These are phyloP conservation scores for Myiotriccus ornatus DNA, from an alignment of 2,797 vertebrate genomes.

Conservation along the genomic window DNA sequence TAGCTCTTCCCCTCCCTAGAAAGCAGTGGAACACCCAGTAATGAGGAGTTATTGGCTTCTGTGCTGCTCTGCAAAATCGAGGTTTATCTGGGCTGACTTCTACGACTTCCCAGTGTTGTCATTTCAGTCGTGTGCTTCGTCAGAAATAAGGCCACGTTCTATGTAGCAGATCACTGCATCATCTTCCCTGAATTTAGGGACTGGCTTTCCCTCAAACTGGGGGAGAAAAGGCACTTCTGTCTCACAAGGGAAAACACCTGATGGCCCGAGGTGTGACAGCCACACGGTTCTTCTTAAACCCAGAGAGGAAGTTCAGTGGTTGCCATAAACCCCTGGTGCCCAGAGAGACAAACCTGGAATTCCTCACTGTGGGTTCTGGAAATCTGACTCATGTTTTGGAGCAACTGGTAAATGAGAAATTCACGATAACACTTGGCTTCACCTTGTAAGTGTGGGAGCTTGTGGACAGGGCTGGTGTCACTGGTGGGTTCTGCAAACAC, in stretches of 20 bases:
- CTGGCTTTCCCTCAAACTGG: accelerated
- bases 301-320: background rate
- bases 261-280: background rate
- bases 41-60: background rate
- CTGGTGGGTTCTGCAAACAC: background rate
- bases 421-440: background rate
- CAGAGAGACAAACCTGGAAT: background rate
- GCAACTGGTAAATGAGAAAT: background rate
- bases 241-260: background rate
- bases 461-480: background rate
- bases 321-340: background rate
- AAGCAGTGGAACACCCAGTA: background rate
- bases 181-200: background rate
- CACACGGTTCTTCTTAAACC: background rate
- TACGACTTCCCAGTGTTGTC: background rate
- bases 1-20: constrained; percentile 17
- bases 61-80: background rate
- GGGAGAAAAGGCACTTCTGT: background rate
- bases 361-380: background rate
- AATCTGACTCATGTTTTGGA: background rate
- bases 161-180: background rate
- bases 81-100: background rate
- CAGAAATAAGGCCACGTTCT: background rate
- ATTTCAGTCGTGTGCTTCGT: background rate
- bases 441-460: background rate